Percentiles rank a stretch among this genome's conserved stretches.
phyloP scores from a whole-genome alignment of 2,113 vertebrate genomes.

The Pampusana beccarii region DNA sequence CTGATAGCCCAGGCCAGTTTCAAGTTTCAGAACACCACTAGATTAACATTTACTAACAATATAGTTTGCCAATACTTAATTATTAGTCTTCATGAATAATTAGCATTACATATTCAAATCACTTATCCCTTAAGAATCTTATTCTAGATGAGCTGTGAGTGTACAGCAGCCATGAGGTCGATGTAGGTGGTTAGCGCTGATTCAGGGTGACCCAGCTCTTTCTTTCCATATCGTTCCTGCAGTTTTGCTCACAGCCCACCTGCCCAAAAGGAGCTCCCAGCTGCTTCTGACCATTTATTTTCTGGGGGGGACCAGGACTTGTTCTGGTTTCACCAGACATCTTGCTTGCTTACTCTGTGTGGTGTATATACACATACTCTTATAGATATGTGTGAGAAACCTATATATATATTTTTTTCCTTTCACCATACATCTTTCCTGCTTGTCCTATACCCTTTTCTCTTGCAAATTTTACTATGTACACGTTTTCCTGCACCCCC shows the following conservation, averaged over 20 bases:
- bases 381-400: neutral
- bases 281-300: neutral
- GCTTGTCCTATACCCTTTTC: neutral
- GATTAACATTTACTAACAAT: neutral
- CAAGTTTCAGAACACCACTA: neutral
- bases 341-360: neutral
- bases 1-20: neutral
- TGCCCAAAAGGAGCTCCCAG: neutral
- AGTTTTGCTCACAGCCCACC: neutral
- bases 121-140: neutral
- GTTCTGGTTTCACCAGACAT: neutral
- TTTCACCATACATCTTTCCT: neutral
- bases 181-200: neutral
- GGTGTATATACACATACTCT: neutral
- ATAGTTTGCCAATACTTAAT: neutral
- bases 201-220: neutral
- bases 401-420: rapidly evolving
- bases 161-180: neutral
- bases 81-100: neutral
- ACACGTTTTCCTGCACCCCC: neutral
- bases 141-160: neutral
- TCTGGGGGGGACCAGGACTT: neutral
- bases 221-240: neutral
- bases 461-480: neutral
- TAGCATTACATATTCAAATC: neutral